phyloP scores from a whole-genome alignment of 2,113 vertebrate genomes.

The Sinosuthora webbiana region DNA sequence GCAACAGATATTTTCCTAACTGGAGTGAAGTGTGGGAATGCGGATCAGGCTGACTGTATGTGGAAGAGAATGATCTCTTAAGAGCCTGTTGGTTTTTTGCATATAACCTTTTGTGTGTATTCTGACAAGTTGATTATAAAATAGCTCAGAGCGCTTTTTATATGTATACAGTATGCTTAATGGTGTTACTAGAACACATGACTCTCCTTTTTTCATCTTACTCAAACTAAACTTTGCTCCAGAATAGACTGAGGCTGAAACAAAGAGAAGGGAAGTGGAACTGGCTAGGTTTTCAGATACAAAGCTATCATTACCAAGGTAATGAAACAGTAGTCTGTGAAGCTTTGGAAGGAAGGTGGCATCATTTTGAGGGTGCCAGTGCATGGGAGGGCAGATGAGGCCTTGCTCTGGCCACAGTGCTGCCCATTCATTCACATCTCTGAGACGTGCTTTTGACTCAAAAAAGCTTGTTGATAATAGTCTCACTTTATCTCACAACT shows the following conservation, averaged over 20 bases:
- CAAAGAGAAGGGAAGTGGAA: background rate
- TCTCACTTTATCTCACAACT: rapidly evolving
- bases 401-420: background rate
- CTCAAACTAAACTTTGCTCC: background rate
- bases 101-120: background rate
- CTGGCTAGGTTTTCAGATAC: background rate
- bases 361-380: background rate
- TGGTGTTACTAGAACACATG: background rate
- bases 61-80: background rate
- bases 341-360: background rate
- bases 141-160: background rate
- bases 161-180: background rate
- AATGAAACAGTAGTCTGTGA: background rate
- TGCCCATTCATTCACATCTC: background rate
- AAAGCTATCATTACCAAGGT: background rate
- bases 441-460: background rate
- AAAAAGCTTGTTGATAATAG: background rate
- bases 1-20: slow-evolving; percentile 3
- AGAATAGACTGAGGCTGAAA: background rate
- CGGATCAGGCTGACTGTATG: background rate
- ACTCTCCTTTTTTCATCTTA: background rate
- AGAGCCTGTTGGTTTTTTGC: background rate
- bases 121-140: background rate
- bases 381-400: background rate
- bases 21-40: slow-evolving; percentile 32